Percentiles rank a stretch among this genome's conserved stretches.
phyloP scores from a whole-genome alignment of 2,797 vertebrate genomes.

The Oreochromis grahami region DNA sequence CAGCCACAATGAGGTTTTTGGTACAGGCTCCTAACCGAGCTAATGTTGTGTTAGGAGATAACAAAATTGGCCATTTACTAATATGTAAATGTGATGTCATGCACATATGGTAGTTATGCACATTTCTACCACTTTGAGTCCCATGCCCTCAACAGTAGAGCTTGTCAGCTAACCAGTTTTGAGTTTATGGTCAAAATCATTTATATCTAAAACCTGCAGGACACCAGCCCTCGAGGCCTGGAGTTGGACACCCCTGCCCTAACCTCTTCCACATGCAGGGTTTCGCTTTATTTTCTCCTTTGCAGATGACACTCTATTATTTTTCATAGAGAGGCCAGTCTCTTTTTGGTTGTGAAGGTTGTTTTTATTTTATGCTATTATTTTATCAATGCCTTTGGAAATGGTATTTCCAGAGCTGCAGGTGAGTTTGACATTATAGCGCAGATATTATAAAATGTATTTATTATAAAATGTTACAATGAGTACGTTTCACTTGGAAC shows the following conservation, averaged over 20 bases:
- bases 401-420: neutral
- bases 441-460: neutral
- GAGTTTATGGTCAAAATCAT: neutral
- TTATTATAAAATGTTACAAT: neutral
- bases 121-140: neutral
- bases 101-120: too few relatives aligned
- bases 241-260: neutral
- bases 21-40: neutral
- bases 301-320: neutral
- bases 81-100: neutral
- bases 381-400: neutral
- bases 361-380: neutral
- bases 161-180: neutral
- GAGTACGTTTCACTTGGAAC: neutral
- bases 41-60: neutral
- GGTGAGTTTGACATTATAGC: neutral
- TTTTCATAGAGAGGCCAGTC: neutral
- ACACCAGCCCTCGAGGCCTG: neutral
- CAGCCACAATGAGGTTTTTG: neutral
- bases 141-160: accelerated
- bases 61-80: neutral
- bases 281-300: neutral
- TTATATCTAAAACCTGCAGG: neutral
- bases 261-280: neutral
- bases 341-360: neutral